A percentile compares a stretch with the other conserved stretches of the same genome.
Conservation (phyloP, 2,888 invertebrate genomes). For the Drosophila sordidula region DNA sequence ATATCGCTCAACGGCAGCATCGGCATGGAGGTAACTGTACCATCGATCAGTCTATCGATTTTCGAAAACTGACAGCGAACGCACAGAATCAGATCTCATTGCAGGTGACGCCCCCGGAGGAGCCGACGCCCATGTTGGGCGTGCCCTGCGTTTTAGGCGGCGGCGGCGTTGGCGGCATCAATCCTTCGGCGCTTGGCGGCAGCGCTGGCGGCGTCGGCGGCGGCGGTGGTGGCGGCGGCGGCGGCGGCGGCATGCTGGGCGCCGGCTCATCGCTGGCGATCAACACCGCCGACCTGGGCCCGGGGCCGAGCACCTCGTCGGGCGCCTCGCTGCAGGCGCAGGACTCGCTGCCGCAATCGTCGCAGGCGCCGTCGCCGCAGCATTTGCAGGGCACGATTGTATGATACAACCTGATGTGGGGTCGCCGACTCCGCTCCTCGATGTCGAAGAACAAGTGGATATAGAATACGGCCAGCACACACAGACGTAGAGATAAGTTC, state of each 20-base stretch:
- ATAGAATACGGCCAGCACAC: constrained; percentile 81
- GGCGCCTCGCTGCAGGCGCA: constrained; percentile 86
- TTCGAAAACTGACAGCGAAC: not conserved
- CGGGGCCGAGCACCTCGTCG: constrained; percentile 85
- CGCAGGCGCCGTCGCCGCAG: constrained; percentile 86
- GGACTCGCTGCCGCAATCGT: constrained; percentile 72
- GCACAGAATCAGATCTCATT: constrained; percentile 82
- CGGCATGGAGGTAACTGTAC: constrained; percentile 88
- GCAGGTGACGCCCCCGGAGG: constrained; percentile 89
- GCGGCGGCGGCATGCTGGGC: constrained; percentile 78
- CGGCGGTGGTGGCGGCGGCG: constrained; percentile 65
- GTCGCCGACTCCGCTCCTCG: constrained; percentile 93
- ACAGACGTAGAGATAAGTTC: constrained; percentile 73
- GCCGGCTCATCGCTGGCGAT: constrained; percentile 84
- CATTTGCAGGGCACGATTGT: constrained; percentile 95
- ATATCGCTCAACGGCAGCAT: constrained; percentile 94
- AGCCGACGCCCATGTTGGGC: constrained; percentile 85
- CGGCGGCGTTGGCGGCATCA: constrained; percentile 83
- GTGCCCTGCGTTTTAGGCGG: constrained; percentile 83
- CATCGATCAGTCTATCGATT: not conserved
- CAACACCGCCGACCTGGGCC: constrained; percentile 81
- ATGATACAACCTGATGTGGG: constrained; percentile 98
- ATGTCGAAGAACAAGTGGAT: constrained; percentile 87
- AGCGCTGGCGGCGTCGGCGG: constrained; percentile 67
- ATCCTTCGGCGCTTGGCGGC: constrained; percentile 83